phyloP scores from a whole-genome alignment of 2,888 invertebrate species.

The Globia sparganii region DNA sequence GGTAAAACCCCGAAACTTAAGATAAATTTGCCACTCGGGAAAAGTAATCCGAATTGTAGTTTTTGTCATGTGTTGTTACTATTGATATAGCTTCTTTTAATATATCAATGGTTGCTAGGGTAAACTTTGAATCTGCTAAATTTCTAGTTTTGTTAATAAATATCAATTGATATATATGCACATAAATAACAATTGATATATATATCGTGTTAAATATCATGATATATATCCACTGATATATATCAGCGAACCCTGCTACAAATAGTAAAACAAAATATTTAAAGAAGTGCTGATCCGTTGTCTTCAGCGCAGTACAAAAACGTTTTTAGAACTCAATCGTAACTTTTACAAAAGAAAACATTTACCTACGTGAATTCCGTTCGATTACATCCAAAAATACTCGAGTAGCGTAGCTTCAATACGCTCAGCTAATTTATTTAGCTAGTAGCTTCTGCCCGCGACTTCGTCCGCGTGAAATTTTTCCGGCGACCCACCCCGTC shows the following conservation, averaged over 20 bases:
- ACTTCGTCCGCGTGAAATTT: not conserved
- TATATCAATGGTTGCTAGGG: too few species aligned
- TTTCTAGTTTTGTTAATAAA: too few species aligned
- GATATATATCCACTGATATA: too few species aligned
- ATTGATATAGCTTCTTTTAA: too few species aligned
- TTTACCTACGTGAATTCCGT: not conserved
- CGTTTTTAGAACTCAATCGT: slow-evolving; percentile 27
- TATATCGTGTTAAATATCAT: too few species aligned
- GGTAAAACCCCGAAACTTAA: too few species aligned
- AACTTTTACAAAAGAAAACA: slow-evolving; percentile 23
- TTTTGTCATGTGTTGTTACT: too few species aligned
- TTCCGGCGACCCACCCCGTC: not conserved
- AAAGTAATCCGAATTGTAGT: too few species aligned
- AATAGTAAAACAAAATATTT: slow-evolving; percentile 9
- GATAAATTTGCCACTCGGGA: too few species aligned
- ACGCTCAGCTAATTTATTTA: slow-evolving; percentile 2
- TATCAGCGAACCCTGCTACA: not conserved
- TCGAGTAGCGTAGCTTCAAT: slow-evolving; percentile 16
- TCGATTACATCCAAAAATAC: slow-evolving; percentile 19
- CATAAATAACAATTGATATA: too few species aligned
- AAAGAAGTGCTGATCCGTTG: not conserved
- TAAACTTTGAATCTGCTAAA: too few species aligned
- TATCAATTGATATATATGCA: too few species aligned
- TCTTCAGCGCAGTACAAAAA: not conserved
- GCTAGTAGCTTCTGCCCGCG: not conserved